Conservation (phyloP, 2,113 vertebrate genomes). For the Hemiscyllium ocellatum region DNA sequence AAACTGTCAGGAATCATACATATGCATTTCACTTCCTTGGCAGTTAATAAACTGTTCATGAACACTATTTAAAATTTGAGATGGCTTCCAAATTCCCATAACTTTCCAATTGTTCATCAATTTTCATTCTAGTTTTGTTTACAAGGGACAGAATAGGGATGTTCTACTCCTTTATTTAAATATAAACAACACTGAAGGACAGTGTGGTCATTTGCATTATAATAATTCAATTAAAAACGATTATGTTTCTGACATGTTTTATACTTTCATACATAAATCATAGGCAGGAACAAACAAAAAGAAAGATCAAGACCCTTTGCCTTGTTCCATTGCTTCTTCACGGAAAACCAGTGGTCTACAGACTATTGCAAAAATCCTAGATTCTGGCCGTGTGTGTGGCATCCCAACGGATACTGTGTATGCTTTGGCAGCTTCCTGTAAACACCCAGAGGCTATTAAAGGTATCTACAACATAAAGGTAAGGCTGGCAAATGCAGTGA, state of each 20-base stretch:
- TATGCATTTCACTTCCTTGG: not conserved
- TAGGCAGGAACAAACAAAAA: slow-evolving; percentile 39
- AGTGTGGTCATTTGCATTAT: not conserved
- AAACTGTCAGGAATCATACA: not conserved
- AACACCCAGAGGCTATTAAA: slow-evolving; percentile 71
- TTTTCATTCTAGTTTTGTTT: not conserved
- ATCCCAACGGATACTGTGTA: slow-evolving; percentile 83
- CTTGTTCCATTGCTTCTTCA: slow-evolving; percentile 60
- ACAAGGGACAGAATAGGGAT: not conserved
- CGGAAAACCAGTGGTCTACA: slow-evolving; percentile 65
- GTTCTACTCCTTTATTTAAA: not conserved
- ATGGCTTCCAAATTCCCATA: not conserved
- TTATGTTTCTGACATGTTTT: not conserved
- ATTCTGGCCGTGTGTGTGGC: slow-evolving; percentile 65
- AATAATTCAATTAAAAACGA: not conserved
- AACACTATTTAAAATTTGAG: not conserved
- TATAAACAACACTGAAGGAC: not conserved
- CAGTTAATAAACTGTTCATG: not conserved
- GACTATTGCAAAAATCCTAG: slow-evolving; percentile 62
- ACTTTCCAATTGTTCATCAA: not conserved
- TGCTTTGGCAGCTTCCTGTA: slow-evolving; percentile 78
- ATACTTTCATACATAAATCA: not conserved
- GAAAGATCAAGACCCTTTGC: slow-evolving; percentile 41
- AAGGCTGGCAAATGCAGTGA: not conserved
- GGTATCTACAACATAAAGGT: slow-evolving; percentile 83